Conservation (phyloP, 1,140 invertebrate genomes). For the Tribolium madens region DNA sequence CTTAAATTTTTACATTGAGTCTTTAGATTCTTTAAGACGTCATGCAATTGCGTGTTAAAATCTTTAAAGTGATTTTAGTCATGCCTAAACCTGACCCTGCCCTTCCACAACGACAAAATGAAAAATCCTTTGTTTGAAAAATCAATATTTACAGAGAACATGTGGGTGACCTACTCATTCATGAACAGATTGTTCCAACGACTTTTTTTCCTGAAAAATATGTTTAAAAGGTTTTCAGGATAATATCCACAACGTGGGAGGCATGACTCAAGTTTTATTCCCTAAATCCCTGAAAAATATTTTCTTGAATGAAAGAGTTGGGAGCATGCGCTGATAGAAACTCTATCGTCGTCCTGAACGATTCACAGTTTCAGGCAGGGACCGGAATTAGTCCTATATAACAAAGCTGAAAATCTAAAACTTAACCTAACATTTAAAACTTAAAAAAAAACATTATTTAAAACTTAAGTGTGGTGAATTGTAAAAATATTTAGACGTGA, state of each 20-base stretch:
- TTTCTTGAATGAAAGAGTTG: conserved; percentile 3
- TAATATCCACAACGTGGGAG: conserved; percentile 6
- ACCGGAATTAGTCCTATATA: conserved; percentile 15
- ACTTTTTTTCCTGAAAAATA: neutral
- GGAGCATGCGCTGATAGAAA: conserved; percentile 14
- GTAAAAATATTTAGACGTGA: conserved; percentile 17
- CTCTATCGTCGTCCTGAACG: conserved; percentile 1
- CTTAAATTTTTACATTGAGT: neutral
- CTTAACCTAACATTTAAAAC: conserved; percentile 20
- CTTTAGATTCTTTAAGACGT: neutral
- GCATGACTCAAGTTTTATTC: conserved; percentile 12
- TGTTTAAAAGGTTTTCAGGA: neutral
- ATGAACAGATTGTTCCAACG: neutral
- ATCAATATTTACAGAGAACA: conserved; percentile 29
- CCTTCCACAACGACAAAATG: conserved; percentile 6
- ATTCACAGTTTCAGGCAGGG: conserved; percentile 21
- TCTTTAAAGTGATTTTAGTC: neutral
- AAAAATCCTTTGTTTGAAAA: conserved; percentile 30
- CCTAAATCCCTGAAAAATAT: conserved; percentile 6
- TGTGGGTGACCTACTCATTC: conserved; percentile 24
- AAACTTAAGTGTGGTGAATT: conserved; percentile 3
- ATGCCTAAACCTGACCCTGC: conserved; percentile 3
- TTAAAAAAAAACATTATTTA: no score
- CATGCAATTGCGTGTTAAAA: conserved; percentile 8
- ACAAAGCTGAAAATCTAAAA: conserved; percentile 11